phyloP scores from a whole-genome alignment of 1,140 invertebrate species.

The Leptinotarsa defecta region DNA sequence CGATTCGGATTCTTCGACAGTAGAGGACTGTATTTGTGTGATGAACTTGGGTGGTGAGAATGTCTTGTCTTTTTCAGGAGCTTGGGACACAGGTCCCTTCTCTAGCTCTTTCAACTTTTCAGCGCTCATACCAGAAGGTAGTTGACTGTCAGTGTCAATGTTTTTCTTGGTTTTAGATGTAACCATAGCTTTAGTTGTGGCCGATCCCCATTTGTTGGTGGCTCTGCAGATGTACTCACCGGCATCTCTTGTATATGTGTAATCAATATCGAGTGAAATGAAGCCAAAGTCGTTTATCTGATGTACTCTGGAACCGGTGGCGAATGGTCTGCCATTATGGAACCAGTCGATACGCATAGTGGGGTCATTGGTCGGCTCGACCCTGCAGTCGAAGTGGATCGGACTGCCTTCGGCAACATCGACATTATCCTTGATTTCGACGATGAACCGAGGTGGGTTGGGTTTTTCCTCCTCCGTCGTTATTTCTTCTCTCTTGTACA shows the following conservation, averaged over 20 bases:
- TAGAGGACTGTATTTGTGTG: constrained; percentile 80
- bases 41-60: constrained; percentile 80
- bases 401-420: constrained; percentile 85
- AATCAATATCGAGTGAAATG: constrained; percentile 85
- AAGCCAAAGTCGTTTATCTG: constrained; percentile 94
- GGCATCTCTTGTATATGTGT: constrained; percentile 81
- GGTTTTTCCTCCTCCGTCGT: constrained; percentile 80
- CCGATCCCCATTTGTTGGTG: constrained; percentile 83
- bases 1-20: constrained; percentile 85
- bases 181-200: constrained; percentile 81
- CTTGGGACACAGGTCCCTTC: constrained; percentile 74
- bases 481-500: constrained; percentile 86
- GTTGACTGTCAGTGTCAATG: constrained; percentile 89
- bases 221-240: constrained; percentile 87
- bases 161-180: constrained; percentile 84
- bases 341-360: constrained; percentile 93
- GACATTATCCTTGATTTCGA: constrained; percentile 81
- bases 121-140: constrained; percentile 89
- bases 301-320: constrained; percentile 86
- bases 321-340: constrained; percentile 87
- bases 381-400: constrained; percentile 89
- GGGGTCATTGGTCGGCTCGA: constrained; percentile 85
- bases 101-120: constrained; percentile 93
- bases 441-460: constrained; percentile 82
- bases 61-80: constrained; percentile 70